Percentiles rank a stretch among this genome's conserved stretches.
phyloP scores from a whole-genome alignment of 2,113 vertebrate genomes.

The Xiphorhynchus elegans region DNA sequence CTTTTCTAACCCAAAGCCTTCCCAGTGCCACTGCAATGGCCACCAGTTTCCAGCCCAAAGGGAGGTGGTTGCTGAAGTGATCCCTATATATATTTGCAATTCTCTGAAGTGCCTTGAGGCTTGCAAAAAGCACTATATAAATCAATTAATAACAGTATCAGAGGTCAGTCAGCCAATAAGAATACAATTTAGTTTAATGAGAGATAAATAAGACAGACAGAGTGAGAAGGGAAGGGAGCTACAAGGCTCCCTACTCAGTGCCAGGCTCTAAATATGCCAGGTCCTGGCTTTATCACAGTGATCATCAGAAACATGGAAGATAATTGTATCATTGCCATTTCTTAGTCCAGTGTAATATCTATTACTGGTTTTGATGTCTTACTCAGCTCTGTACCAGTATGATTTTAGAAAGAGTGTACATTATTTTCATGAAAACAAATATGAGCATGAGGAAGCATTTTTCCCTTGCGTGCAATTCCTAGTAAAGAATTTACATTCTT shows the following conservation, averaged over 20 bases:
- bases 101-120: constrained; percentile 48
- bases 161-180: constrained; percentile 73
- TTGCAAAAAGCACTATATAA: constrained; percentile 68
- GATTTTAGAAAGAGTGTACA: constrained; percentile 80
- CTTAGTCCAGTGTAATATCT: constrained; percentile 70
- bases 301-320: constrained; percentile 45
- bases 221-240: constrained; percentile 32
- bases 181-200: constrained; percentile 75
- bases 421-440: constrained; percentile 88
- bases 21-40: neutral
- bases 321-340: constrained; percentile 50
- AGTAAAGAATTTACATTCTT: constrained; percentile 87
- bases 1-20: neutral
- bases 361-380: constrained; percentile 77
- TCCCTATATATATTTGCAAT: constrained; percentile 29
- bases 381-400: constrained; percentile 73
- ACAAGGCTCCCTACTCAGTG: neutral
- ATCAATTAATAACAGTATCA: constrained; percentile 74
- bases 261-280: neutral
- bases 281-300: constrained; percentile 26
- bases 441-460: constrained; percentile 82
- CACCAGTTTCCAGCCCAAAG: neutral
- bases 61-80: constrained; percentile 33
- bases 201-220: constrained; percentile 72
- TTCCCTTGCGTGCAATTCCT: constrained; percentile 83